These are phyloP conservation scores for Hemicrepidius hirtus DNA, from an alignment of 2,888 invertebrate genomes.

Conservation along the genomic window DNA sequence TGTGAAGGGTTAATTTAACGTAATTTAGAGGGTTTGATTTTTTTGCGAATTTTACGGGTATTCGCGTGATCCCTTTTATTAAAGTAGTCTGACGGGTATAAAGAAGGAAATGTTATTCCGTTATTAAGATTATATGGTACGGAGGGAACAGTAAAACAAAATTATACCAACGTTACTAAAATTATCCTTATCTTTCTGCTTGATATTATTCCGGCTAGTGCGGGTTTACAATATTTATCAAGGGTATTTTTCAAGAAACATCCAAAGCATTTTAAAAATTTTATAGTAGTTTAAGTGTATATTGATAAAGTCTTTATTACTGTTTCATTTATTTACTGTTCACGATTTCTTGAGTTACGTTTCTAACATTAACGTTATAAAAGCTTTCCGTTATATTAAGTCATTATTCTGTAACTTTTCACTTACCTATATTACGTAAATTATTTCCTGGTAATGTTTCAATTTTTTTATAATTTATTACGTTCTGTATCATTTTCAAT, in stretches of 20 bases:
- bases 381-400: no score
- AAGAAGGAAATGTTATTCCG: slow-evolving; percentile 18
- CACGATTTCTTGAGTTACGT: no score
- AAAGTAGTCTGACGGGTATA: slow-evolving; percentile 1
- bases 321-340: no score
- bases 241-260: not conserved
- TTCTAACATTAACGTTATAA: no score
- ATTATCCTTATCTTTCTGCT: slow-evolving; percentile 4
- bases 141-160: slow-evolving; percentile 16
- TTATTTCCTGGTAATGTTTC: no score
- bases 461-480: no score
- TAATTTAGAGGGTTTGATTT: not conserved
- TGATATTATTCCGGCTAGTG: slow-evolving; percentile 12
- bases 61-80: slow-evolving; percentile 18
- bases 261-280: not conserved
- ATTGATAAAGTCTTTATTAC: not conserved
- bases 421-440: no score
- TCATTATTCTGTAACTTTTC: no score
- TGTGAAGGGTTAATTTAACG: no score
- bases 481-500: no score
- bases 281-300: not conserved
- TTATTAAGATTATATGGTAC: slow-evolving; percentile 29
- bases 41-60: not conserved
- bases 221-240: slow-evolving; percentile 5
- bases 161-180: slow-evolving; percentile 6